Conservation (phyloP, 30 jellyfish, hydroid and myxozoan genomes). For the Turritopsis dohrnii region DNA sequence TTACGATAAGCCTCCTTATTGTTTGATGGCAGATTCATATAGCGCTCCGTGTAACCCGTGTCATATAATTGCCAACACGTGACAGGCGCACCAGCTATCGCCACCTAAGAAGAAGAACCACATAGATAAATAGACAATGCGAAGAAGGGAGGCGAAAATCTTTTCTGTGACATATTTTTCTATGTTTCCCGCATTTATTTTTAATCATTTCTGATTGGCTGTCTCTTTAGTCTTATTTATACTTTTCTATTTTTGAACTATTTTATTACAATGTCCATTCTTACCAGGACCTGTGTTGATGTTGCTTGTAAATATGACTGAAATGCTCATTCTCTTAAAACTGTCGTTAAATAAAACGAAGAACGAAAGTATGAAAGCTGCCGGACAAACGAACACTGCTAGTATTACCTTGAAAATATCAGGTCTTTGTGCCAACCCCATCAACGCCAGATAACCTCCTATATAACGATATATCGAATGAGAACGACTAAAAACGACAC, state of each 20-base stretch:
- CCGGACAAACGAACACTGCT: too few species aligned
- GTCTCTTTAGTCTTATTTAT: too few species aligned
- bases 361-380: too few species aligned
- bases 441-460: slow-evolving; percentile 80
- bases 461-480: neutral
- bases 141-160: neutral
- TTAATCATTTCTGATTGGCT: too few species aligned
- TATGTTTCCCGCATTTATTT: too few species aligned
- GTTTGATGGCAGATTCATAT: slow-evolving; percentile 61
- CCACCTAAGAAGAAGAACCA: slow-evolving; percentile 40
- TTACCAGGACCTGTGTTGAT: too few species aligned
- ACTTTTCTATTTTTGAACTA: too few species aligned
- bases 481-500: neutral
- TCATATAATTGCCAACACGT: slow-evolving; percentile 86
- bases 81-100: slow-evolving; percentile 97
- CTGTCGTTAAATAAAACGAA: too few species aligned
- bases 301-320: too few species aligned
- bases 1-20: slow-evolving; percentile 58
- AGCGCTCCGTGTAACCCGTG: slow-evolving; percentile 95
- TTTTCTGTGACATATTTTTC: neutral
- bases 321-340: too few species aligned
- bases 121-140: neutral
- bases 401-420: slow-evolving; percentile 69
- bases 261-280: too few species aligned
- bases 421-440: slow-evolving; percentile 84